Evolutionary conservation across 35 echinoderm and acorn worm genomes (phyloP), one percentile per base, ranked within the genome.

Genomic region (Eucidaris tribuloides): DNA sequence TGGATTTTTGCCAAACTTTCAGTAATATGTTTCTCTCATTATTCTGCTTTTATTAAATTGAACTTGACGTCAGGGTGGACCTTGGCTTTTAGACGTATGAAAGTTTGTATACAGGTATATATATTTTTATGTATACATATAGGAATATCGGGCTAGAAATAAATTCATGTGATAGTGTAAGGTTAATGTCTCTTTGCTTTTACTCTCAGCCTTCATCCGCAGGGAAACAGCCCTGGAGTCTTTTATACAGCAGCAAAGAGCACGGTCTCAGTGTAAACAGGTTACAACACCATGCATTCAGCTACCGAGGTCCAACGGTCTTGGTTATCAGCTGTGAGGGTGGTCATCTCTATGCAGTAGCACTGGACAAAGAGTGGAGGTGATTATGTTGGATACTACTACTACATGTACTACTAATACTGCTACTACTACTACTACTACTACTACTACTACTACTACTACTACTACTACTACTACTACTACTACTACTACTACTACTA

Each of bases 331-430:
- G 57, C 55, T 92, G 81, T 85, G 78, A 86, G 17, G 90, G 81
- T 68, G 83, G 65, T 5, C 55, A 86, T 82, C 13, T 88, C 32
- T 89, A 85, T 82, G 90, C 89, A 5, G 80, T 92, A 40, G 90
- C 90, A 42, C 36, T 92, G 32, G 94, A 97, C 45, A 79, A 71
- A 46, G 94, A 97, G 58, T 97, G 94, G 94, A 97, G 94, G 94
- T 97, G 45, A 46, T 68, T 45, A 20, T 39, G 20, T 41, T 0
- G 48, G 48, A 54, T 17, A n/a, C 48, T n/a, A n/a, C n/a, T n/a
- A n/a, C n/a, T n/a, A n/a, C n/a, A n/a, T n/a, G n/a, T n/a, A n/a
- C n/a, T n/a, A n/a, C n/a, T n/a, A n/a, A n/a, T n/a, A n/a, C n/a
- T n/a, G n/a, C n/a, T n/a, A n/a, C n/a, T n/a, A n/a, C n/a, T n/a